Conservation (phyloP, 2,113 vertebrate species). For the Brachypodius melanocephalos region DNA sequence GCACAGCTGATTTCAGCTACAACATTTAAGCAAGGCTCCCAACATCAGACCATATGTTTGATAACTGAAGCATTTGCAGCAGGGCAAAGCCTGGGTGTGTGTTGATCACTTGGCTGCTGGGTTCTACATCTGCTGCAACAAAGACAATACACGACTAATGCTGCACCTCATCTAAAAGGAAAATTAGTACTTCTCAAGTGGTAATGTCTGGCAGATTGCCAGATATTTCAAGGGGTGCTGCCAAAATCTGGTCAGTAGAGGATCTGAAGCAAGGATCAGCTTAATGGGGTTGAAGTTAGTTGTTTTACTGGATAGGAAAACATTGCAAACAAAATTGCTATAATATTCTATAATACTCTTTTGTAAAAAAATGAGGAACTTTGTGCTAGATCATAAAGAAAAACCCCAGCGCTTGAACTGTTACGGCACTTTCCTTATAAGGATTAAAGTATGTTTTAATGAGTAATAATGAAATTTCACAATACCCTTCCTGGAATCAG, state of each 20-base stretch:
- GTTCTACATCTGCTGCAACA: not conserved
- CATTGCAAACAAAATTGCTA: not conserved
- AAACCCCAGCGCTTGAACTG: not conserved
- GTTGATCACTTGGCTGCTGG: not conserved
- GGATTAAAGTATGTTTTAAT: not conserved
- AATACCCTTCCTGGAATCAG: not conserved
- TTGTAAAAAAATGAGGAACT: not conserved
- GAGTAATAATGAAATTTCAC: not conserved
- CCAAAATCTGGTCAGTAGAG: not conserved
- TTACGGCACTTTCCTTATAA: not conserved
- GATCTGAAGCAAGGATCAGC: not conserved
- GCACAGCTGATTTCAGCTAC: not conserved
- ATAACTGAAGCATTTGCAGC: not conserved
- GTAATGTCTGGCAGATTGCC: not conserved
- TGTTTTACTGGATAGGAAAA: not conserved
- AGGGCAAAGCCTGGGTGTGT: not conserved
- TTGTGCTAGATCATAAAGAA: not conserved
- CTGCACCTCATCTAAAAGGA: not conserved
- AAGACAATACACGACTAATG: not conserved
- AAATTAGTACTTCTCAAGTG: not conserved
- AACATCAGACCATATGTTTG: slow-evolving; percentile 1
- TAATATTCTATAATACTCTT: not conserved
- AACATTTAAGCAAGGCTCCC: not conserved
- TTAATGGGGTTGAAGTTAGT: not conserved
- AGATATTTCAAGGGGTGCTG: not conserved